Conservation (phyloP, 1,140 invertebrate species). For the Meloidogyne exigua region DNA sequence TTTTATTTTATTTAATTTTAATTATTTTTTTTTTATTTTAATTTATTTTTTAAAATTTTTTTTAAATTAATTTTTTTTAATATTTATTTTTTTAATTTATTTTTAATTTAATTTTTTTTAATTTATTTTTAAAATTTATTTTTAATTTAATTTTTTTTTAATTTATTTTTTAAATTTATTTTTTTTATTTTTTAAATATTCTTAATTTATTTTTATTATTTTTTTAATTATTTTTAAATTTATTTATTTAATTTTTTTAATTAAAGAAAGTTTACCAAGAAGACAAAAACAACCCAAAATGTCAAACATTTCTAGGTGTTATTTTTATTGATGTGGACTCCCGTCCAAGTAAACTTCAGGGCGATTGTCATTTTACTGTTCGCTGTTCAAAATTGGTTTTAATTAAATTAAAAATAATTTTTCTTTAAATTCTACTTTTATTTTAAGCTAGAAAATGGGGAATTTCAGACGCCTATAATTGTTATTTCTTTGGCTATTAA, state of each 20-base stretch:
- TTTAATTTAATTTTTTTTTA: slow-evolving; percentile 12
- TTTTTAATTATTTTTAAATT: slow-evolving; percentile 15
- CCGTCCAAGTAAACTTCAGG: slow-evolving; percentile 81
- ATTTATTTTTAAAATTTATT: slow-evolving; percentile 12
- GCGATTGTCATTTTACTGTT: slow-evolving; percentile 98
- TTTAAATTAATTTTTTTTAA: slow-evolving; percentile 14
- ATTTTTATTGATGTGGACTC: slow-evolving; percentile 98
- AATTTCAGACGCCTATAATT: slow-evolving; percentile 79
- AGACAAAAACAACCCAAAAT: background rate
- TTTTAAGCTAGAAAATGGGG: slow-evolving; percentile 53
- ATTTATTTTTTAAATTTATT: slow-evolving; percentile 22
- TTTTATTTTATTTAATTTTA: background rate
- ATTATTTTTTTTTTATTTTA: slow-evolving; percentile 6
- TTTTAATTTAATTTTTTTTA: slow-evolving; percentile 8
- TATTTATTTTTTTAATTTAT: too few species aligned
- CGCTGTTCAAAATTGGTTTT: slow-evolving; percentile 79
- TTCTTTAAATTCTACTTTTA: slow-evolving; percentile 64
- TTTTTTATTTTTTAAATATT: slow-evolving; percentile 24
- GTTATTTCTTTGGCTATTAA: slow-evolving; percentile 81
- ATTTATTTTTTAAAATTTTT: slow-evolving; percentile 31
- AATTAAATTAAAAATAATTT: too few species aligned
- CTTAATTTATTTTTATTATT: slow-evolving; percentile 12
- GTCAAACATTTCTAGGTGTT: slow-evolving; percentile 72
- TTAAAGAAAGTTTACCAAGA: slow-evolving; percentile 46
- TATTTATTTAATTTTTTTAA: slow-evolving; percentile 9